Evolutionary conservation across 2,113 vertebrate genomes (phyloP).

Genomic region (Pogonocichla stellata): DNA sequence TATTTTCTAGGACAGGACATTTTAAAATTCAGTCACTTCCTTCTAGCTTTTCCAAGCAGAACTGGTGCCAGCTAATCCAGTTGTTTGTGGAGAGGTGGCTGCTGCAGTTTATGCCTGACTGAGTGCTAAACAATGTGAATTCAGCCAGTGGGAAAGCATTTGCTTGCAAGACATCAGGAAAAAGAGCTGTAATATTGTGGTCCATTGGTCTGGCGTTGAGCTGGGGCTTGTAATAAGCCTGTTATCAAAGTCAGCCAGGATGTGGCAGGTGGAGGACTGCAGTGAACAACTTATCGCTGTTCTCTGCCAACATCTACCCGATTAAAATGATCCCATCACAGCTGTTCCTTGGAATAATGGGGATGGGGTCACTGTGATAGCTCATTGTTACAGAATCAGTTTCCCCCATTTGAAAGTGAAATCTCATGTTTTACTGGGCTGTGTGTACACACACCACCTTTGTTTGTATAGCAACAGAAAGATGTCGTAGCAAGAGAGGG

Average conservation of each 20-base stretch:
- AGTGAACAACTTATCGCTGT: background rate
- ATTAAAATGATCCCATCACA: background rate
- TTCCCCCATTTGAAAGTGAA: background rate
- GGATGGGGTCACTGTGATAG: background rate
- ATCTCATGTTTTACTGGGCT: background rate
- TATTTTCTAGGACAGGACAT: slow-evolving; percentile 21
- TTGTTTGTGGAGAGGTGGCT: background rate
- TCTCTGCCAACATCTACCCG: background rate
- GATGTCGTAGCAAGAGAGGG: background rate
- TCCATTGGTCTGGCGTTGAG: background rate
- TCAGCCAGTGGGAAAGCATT: background rate
- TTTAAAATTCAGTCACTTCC: background rate
- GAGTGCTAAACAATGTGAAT: background rate
- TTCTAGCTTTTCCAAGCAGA: background rate
- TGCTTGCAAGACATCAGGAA: background rate
- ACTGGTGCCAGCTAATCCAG: background rate
- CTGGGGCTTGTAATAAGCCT: background rate
- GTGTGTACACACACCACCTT: background rate
- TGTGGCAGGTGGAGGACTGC: background rate
- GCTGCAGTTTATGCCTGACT: background rate
- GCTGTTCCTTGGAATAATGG: slow-evolving; percentile 11
- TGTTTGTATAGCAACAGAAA: background rate
- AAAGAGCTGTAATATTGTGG: background rate
- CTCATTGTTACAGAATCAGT: slow-evolving; percentile 1
- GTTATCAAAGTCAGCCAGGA: background rate